Base-by-base conservation (phyloP, 2,113 vertebrate genomes). In the Cyanistes caeruleus region DNA sequence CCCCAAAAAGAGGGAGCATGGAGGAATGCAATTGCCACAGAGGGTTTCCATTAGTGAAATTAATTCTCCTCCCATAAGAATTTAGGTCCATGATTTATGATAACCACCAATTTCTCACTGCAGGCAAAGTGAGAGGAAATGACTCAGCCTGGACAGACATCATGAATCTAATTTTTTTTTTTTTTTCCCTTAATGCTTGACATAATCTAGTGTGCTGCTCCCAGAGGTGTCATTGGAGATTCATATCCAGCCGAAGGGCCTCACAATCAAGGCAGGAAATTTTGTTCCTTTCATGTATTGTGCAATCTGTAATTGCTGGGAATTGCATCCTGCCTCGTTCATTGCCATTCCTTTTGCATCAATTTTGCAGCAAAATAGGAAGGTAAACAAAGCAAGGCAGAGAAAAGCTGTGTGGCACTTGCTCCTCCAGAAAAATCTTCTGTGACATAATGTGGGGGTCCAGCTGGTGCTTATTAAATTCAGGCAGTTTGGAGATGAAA, bases 31-130 rank as follows among this genome's bases (percentile, higher is more conserved):
- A 49, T 91, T 87, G 95, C 87, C 48, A 59, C 79, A 93, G 95
- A 95, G 95, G 95, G 86, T 97, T 98, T 97, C 96, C 97, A 96
- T 97, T 98, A 97, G 94, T 87, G 96, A 97, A 96, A 98, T 97
- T 97, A 98, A 98, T 97, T 98, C 90, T 79, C 91, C 93, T 97
- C 95, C 96, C 95, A 84, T 95, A 96, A 95, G 84, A 80, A 85
- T 89, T 97, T 96, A 96, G 96, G 93, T 41, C 92, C 73, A 10
- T 96, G 97, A 97, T 98, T 98, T 98, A 98, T 96, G 92, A 84
- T 94, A 97, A 87, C 77, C 96, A 92, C 84, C 94, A 70, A 84
- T 97, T 97, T 89, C 94, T 97, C 77, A 96, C 87, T 96, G 87
- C 85, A 95, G 90, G 95, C 88, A 39, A 95, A 98, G 97, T 86